phyloP scores from a whole-genome alignment of 2,888 invertebrate species.

The Abrostola triplasia region DNA sequence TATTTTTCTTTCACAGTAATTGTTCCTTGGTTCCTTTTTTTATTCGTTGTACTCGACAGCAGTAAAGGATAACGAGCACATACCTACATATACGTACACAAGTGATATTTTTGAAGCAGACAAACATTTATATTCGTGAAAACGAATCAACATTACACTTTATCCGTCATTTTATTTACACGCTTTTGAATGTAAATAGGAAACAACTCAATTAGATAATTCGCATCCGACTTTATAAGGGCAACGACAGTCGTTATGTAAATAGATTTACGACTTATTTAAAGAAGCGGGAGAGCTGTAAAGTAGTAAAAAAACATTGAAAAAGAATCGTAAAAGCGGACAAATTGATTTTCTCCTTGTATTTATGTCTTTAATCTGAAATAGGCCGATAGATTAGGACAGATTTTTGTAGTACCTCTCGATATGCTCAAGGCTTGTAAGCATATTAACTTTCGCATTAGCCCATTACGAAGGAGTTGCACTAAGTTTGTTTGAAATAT shows the following conservation, averaged over 20 bases:
- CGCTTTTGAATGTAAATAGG: slow-evolving; percentile 30
- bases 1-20: not conserved
- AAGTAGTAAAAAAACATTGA: slow-evolving; percentile 56
- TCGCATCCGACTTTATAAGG: slow-evolving; percentile 44
- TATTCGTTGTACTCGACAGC: no score
- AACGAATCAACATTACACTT: not conserved
- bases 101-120: not conserved
- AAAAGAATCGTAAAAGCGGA: slow-evolving; percentile 49
- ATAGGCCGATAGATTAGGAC: slow-evolving; percentile 9
- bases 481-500: no score
- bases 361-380: slow-evolving; percentile 53
- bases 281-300: slow-evolving; percentile 40
- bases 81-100: not conserved
- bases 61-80: no score
- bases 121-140: not conserved
- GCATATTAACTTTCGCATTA: no score
- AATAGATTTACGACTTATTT: slow-evolving; percentile 56
- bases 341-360: slow-evolving; percentile 53
- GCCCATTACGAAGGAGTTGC: no score
- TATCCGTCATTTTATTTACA: slow-evolving; percentile 17
- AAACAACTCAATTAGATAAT: slow-evolving; percentile 51
- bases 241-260: slow-evolving; percentile 48
- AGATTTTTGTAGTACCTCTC: slow-evolving; percentile 21
- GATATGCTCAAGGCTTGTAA: no score
- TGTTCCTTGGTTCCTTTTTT: no score